Evolutionary conservation across 1,140 invertebrate genomes (phyloP).

Genomic region (Neotoxoptera formosana): DNA sequence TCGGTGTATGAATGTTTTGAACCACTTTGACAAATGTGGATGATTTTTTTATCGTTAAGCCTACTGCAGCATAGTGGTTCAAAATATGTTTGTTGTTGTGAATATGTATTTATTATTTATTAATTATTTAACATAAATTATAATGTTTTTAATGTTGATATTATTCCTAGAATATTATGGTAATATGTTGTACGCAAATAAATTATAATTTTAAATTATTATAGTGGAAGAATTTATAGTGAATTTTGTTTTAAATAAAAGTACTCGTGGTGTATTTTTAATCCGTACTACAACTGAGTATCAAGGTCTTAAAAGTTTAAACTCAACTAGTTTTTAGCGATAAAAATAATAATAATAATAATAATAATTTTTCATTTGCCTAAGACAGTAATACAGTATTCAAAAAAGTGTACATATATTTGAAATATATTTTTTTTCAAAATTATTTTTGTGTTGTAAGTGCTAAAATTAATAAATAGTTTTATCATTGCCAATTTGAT

Average conservation of each 20-base stretch:
- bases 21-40: slow-evolving; percentile 25
- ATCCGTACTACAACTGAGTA: not conserved
- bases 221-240: not conserved
- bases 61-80: slow-evolving; percentile 25
- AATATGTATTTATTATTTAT: slow-evolving; percentile 34
- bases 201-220: not conserved
- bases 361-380: not conserved
- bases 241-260: not conserved
- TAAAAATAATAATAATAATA: not conserved
- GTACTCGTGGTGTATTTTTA: not conserved
- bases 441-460: not conserved
- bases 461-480: not conserved
- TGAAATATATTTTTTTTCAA: not conserved
- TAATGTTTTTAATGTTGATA: not conserved
- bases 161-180: not conserved
- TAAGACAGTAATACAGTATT: not conserved
- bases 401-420: not conserved
- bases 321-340: not conserved
- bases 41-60: slow-evolving; percentile 43
- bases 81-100: not conserved
- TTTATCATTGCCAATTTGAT: slow-evolving; percentile 9
- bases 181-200: not conserved
- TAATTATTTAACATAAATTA: not conserved
- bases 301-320: not conserved
- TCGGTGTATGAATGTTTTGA: not conserved